These are phyloP conservation scores for Spilogale gracilis DNA, from an alignment of 2,113 vertebrate species.

Conservation along the genomic window DNA sequence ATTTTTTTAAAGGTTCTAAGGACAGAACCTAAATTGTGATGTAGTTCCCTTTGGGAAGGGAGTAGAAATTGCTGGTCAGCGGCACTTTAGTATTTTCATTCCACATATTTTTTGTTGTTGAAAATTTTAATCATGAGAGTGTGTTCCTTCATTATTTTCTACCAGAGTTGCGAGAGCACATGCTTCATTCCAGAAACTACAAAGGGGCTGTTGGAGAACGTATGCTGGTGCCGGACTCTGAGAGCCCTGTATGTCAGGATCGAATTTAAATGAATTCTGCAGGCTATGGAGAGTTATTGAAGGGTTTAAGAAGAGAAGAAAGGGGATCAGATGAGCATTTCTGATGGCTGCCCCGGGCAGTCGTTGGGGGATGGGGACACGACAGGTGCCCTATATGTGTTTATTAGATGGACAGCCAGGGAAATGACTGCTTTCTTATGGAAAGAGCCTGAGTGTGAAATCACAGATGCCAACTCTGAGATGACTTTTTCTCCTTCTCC, in stretches of 20 bases:
- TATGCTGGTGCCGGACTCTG: not conserved
- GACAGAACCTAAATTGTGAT: not conserved
- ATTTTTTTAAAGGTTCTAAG: not conserved
- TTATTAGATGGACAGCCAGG: not conserved
- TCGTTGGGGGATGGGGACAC: too few relatives aligned
- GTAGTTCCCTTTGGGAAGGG: not conserved
- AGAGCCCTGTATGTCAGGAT: not conserved
- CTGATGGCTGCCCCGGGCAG: not conserved
- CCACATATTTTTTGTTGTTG: not conserved
- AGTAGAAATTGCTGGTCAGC: not conserved
- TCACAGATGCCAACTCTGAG: not conserved
- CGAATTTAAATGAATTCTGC: not conserved
- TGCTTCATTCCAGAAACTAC: not conserved
- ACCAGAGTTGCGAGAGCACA: not conserved
- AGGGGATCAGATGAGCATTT: not conserved
- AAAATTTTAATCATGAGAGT: not conserved
- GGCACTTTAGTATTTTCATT: not conserved
- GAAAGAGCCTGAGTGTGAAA: not conserved
- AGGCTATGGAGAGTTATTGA: not conserved
- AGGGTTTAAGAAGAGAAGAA: not conserved
- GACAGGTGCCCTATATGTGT: not conserved
- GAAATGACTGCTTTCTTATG: not conserved
- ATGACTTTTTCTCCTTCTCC: not conserved
- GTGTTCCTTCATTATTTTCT: not conserved
- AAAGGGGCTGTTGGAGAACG: not conserved